Base-by-base conservation (phyloP, 1,140 invertebrate species). In the Zaprionus ornatus region DNA sequence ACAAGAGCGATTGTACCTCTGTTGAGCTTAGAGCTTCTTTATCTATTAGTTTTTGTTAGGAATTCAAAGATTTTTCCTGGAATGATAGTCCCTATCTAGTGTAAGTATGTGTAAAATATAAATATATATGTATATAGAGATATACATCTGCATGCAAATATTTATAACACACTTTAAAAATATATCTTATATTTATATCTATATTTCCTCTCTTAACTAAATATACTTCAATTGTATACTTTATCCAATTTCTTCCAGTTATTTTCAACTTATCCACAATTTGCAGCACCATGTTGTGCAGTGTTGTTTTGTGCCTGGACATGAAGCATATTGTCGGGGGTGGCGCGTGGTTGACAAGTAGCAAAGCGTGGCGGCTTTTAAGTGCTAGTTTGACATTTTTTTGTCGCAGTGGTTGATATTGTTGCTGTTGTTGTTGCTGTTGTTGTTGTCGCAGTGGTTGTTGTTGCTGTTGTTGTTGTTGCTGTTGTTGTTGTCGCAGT, bases 361-460 rank as follows among this genome's bases (percentile, higher is more conserved):
- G 84, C 84, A 88, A 87, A 87, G 84, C 84, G 84, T 87, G 84
- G 84, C 84, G 84, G 84, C 84, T 84, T 80, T 87, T 87, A 87
- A 87, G 84, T 87, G 84, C 84, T 87, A 87, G 84, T 87, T 87
- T 87, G 84, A 87, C 84, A 87, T 88, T 87, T 87, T 87, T 78
- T 74, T 65, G 23, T 64, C 48, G 73, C 61, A 63, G 50, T 76
- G 52, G 64, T 59, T 68, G 57, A n/a, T 57, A n/a, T n/a, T n/a
- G n/a, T n/a, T n/a, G n/a, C n/a, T 42, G 42, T 25, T 68, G 23
- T 65, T 55, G 29, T 65, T 29, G 57, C 55, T 68, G 63, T 29
- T 27, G 67, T 62, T 42, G 66, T 63, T 48, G 71, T 32, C 50
- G 40, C 52, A 73, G 67, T 65, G 40, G 59, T 35, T 68, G 57